Base-by-base conservation (phyloP, 2,113 vertebrate species). In the Eidolon helvum region DNA sequence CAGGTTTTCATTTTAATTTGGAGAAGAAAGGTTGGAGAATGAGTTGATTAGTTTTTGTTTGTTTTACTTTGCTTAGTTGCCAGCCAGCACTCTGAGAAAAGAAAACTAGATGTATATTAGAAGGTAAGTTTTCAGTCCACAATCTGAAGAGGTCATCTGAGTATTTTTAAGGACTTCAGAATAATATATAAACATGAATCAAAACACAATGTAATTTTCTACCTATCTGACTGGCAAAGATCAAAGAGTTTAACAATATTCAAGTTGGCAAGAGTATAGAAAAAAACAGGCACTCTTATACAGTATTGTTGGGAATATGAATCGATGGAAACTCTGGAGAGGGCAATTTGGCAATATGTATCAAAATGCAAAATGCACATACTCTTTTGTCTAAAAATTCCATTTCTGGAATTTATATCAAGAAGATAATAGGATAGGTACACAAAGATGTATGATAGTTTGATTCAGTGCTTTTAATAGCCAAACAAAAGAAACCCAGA, bases 401-500 rank as follows among this genome's bases (percentile, higher is more conserved):
- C 16, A 78, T 38, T 84, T 91, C 28, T 74, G 61, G 28, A 79
- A 87, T 91, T 82, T 82, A 57, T 53, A 79, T 57, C 10, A 84
- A 77, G 30, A 96, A 71, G 35, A 40, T 71, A 89, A 95, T 5
- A 87, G 72, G 71, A 57, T 10, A 94, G 48, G n/a, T 93, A 10
- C 22, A 89, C 43, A 50, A 96, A 87, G 45, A 77, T 53, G 18
- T 68, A 83, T 78, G 38, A 66, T 30, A 50, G 83, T 93, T 79
- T 93, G 65, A 63, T 91, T 79, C 45, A 43, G 57, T 84, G 26
- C 66, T 95, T 87, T 96, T 91, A 86, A 38, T 48, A 89, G 79
- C 18, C 35, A 94, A 69, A 38, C 4, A 79, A 50, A 82, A 75
- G 50, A 78, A 33, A 7, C 24, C 2, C 53, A 79, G 66, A 91